A percentile compares a stretch with the other conserved stretches of the same genome.
These are phyloP conservation scores for Nudaria mundana DNA, from an alignment of 2,888 invertebrate genomes.

Conservation along the genomic window DNA sequence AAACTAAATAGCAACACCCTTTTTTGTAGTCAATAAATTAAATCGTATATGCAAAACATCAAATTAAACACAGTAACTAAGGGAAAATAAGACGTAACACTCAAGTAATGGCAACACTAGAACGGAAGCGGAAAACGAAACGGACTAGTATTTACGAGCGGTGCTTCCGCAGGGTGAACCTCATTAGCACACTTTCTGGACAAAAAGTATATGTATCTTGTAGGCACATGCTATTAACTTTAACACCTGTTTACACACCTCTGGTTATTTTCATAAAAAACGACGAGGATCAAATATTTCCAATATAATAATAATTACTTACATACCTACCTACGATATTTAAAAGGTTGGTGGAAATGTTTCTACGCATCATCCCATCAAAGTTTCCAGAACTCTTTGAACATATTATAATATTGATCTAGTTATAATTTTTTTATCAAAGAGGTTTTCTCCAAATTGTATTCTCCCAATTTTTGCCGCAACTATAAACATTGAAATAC, in stretches of 20 bases:
- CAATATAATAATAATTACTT: too few relatives aligned
- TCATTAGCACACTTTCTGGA: slow-evolving; percentile 56
- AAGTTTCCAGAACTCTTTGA: too few relatives aligned
- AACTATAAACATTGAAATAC: too few relatives aligned
- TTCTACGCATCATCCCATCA: too few relatives aligned
- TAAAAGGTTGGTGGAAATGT: too few relatives aligned
- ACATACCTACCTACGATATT: too few relatives aligned
- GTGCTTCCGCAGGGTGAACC: slow-evolving; percentile 67
- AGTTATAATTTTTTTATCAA: too few relatives aligned
- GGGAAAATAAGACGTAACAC: slow-evolving; percentile 69
- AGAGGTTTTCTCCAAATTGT: too few relatives aligned
- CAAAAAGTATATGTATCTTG: slow-evolving; percentile 44
- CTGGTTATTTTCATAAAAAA: too few relatives aligned
- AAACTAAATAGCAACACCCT: slow-evolving; percentile 44
- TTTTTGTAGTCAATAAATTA: slow-evolving; percentile 50
- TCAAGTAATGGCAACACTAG: slow-evolving; percentile 66
- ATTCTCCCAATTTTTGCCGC: too few relatives aligned
- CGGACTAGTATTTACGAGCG: slow-evolving; percentile 76
- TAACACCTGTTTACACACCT: slow-evolving; percentile 30
- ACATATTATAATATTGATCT: too few relatives aligned
- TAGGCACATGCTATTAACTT: slow-evolving; percentile 37
- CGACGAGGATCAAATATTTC: too few relatives aligned
- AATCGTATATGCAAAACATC: slow-evolving; percentile 47
- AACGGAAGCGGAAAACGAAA: slow-evolving; percentile 76
- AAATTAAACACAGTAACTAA: slow-evolving; percentile 58